Evolutionary conservation across 2,797 vertebrate genomes (phyloP), one percentile per base, ranked within the genome.

Genomic region (Myotis daubentonii): DNA sequence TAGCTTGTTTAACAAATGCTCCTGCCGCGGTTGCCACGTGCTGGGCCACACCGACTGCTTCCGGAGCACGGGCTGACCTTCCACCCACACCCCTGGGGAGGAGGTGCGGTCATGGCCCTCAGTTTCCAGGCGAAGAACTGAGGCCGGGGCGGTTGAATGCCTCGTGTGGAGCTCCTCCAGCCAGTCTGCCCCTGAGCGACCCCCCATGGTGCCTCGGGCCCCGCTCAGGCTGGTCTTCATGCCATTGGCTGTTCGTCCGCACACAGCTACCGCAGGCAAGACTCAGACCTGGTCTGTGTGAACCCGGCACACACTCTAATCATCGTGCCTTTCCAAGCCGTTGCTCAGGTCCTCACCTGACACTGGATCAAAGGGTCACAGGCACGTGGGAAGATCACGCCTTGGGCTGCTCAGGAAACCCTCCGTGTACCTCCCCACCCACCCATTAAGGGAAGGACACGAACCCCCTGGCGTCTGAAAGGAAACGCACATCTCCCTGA

Each of bases 71-170:
- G 8, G 12, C 2, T 38, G 8, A 5, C 44, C 49, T 47, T 8
- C 22, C 0, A 25, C 44, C 41, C 2, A 0, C 17, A 13, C 3
- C 1, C 2, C 47, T 0, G 16, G 3, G 51, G 25, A 36, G 22
- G 11, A 12, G 38, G 9, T 11, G 22, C 19, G 16, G 2, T 6
- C 1, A 1, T 1, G 3, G 25, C 13, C 33, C 28, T 33, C 16
- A 0, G 1, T 72, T 57, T 19, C 22, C 47, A 41, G 38, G 9
- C 4, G 33, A 33, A 33, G 41, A 70, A 11, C 76, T 2, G 65
- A 91, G 41, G 28, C 71, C 0, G 5, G 8, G 23, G 65, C 36
- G 5, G 41, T 6, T 2, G 0, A 6, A 11, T 15, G 44, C 23
- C 70, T 22, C 4, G 9, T 6, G 22, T 10, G 25, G 36, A 17